A percentile compares a stretch with the other conserved stretches of the same genome.
phyloP scores from a whole-genome alignment of 2,888 invertebrate genomes.

The Phengaris alcon region DNA sequence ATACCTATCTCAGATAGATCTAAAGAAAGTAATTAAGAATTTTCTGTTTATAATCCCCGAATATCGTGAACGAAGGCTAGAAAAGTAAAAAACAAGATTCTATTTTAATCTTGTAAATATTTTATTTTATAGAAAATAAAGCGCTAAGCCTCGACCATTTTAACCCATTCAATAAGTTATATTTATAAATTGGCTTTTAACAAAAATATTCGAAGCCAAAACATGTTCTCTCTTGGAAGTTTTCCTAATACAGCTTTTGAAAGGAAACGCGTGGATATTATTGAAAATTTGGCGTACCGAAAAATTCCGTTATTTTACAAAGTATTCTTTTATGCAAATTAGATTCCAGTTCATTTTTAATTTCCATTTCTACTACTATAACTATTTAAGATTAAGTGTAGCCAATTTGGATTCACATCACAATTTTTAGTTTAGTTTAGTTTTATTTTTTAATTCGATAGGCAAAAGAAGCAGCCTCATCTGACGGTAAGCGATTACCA shows the following conservation, averaged over 20 bases:
- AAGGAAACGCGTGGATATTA: background rate
- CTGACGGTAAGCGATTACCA: too few relatives aligned
- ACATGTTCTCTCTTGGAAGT: background rate
- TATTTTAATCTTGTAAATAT: slow-evolving; percentile 1
- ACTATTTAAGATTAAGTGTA: too few relatives aligned
- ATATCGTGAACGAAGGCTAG: too few relatives aligned
- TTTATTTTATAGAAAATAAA: slow-evolving; percentile 1
- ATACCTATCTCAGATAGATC: too few relatives aligned
- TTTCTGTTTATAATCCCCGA: too few relatives aligned
- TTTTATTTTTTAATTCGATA: too few relatives aligned
- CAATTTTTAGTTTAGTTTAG: too few relatives aligned
- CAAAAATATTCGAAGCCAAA: background rate
- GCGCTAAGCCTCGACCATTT: background rate
- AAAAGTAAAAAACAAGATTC: too few relatives aligned
- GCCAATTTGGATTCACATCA: too few relatives aligned
- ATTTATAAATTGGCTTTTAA: slow-evolving; percentile 4
- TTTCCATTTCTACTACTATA: background rate
- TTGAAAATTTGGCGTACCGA: background rate
- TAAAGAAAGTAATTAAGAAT: too few relatives aligned
- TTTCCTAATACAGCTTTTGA: background rate
- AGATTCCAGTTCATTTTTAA: background rate
- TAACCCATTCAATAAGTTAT: slow-evolving; percentile 2
- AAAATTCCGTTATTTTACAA: background rate
- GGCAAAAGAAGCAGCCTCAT: too few relatives aligned
- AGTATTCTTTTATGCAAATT: background rate